A percentile compares a stretch with the other conserved stretches of the same genome.
Conservation (phyloP, 2,797 vertebrate species). For the Malurus splendens region DNA sequence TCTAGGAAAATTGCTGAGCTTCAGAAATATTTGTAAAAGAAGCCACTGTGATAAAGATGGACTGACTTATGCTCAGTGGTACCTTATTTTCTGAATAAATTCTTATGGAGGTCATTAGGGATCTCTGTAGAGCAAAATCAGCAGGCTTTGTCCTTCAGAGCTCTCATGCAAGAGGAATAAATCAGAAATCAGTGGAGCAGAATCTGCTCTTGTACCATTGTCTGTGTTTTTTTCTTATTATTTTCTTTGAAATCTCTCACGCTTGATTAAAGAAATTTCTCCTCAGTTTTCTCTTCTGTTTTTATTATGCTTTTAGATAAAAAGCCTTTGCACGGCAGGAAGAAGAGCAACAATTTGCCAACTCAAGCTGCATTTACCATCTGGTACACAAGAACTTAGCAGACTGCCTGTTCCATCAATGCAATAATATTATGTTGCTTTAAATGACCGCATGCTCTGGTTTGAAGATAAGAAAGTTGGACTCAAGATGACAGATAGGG, state of each 20-base stretch:
- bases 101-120: not conserved
- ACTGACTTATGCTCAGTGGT: not conserved
- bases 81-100: conserved; percentile 10
- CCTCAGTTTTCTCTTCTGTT: conserved; percentile 22
- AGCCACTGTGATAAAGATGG: not conserved
- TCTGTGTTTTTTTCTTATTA: not conserved
- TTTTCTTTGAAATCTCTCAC: conserved; percentile 22
- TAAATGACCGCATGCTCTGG: conserved; percentile 20
- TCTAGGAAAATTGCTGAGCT: not conserved
- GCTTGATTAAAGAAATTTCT: conserved; percentile 47
- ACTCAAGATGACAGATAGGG: conserved; percentile 28
- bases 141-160: not conserved
- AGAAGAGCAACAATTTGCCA: conserved; percentile 61
- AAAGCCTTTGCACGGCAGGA: conserved; percentile 44
- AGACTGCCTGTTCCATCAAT: conserved; percentile 25
- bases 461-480: conserved; percentile 28
- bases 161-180: not conserved
- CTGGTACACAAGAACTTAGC: conserved; percentile 40
- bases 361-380: conserved; percentile 57
- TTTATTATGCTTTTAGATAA: conserved; percentile 36
- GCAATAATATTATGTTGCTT: conserved; percentile 20
- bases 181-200: not conserved
- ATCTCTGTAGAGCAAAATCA: not conserved
- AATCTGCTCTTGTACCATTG: not conserved
- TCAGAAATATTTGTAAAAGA: not conserved